phyloP scores from a whole-genome alignment of 2,888 invertebrate genomes.

The Agrotis clavis region DNA sequence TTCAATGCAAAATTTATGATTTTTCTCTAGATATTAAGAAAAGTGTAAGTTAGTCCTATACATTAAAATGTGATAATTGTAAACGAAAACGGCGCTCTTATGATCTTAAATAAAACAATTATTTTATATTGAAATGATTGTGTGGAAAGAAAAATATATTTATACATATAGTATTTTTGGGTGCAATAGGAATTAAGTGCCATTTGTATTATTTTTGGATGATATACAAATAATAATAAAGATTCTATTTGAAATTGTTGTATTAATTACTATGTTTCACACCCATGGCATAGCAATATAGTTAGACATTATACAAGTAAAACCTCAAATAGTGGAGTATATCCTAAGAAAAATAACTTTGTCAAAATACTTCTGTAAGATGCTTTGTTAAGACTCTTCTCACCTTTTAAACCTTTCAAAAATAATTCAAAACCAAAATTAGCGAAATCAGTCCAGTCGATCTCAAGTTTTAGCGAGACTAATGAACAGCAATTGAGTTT shows the following conservation, averaged over 20 bases:
- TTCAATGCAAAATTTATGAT: slow-evolving; percentile 33
- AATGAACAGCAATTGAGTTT: too few relatives aligned
- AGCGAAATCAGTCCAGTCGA: too few relatives aligned
- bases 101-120: slow-evolving; percentile 12
- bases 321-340: too few relatives aligned
- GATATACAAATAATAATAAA: slow-evolving; percentile 55
- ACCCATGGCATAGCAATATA: too few relatives aligned
- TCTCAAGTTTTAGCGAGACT: too few relatives aligned
- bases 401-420: too few relatives aligned
- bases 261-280: slow-evolving; percentile 14
- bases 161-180: slow-evolving; percentile 45
- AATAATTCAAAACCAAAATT: too few relatives aligned
- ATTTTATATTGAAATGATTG: slow-evolving; percentile 16
- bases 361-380: too few relatives aligned
- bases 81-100: slow-evolving; percentile 52
- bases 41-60: slow-evolving; percentile 48
- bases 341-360: too few relatives aligned
- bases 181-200: slow-evolving; percentile 56
- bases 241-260: slow-evolving; percentile 19
- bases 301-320: too few relatives aligned
- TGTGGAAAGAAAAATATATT: slow-evolving; percentile 46
- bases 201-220: slow-evolving; percentile 63
- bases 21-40: slow-evolving; percentile 29
- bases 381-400: too few relatives aligned
- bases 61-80: slow-evolving; percentile 61